Conservation (phyloP, 2,113 vertebrate genomes). For the Nasalis larvatus region DNA sequence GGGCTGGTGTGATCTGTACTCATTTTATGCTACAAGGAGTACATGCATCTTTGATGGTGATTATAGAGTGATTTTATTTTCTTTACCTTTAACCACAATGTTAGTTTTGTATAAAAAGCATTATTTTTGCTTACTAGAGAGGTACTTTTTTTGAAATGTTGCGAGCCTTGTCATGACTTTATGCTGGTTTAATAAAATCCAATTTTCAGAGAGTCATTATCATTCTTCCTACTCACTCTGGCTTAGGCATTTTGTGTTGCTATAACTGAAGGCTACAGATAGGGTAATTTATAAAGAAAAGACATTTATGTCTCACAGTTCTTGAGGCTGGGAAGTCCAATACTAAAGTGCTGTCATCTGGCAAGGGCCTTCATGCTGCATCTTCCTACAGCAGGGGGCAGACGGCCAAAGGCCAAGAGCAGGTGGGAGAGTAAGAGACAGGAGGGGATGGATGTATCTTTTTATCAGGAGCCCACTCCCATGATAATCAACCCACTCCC, state of each 20-base stretch:
- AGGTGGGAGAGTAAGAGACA: neutral
- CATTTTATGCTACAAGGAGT: neutral
- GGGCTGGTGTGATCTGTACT: fast-evolving
- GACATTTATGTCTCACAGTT: neutral
- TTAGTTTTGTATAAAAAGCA: neutral
- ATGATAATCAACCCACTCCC: neutral
- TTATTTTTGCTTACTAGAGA: neutral
- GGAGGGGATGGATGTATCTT: neutral
- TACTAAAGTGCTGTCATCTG: neutral
- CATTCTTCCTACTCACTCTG: neutral
- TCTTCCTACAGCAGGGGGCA: fast-evolving
- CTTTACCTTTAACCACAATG: neutral
- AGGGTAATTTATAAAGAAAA: neutral
- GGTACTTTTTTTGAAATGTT: neutral
- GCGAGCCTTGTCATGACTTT: neutral
- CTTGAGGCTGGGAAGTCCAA: neutral
- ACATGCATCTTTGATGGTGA: fast-evolving
- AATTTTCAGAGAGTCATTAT: neutral
- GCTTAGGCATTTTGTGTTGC: neutral
- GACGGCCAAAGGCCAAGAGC: neutral
- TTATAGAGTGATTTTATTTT: neutral
- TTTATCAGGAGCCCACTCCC: neutral
- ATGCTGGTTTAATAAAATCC: neutral
- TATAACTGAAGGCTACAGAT: neutral
- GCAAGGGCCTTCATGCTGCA: neutral